phyloP scores from a whole-genome alignment of 2,888 invertebrate genomes.

The Tethea ocularis region DNA sequence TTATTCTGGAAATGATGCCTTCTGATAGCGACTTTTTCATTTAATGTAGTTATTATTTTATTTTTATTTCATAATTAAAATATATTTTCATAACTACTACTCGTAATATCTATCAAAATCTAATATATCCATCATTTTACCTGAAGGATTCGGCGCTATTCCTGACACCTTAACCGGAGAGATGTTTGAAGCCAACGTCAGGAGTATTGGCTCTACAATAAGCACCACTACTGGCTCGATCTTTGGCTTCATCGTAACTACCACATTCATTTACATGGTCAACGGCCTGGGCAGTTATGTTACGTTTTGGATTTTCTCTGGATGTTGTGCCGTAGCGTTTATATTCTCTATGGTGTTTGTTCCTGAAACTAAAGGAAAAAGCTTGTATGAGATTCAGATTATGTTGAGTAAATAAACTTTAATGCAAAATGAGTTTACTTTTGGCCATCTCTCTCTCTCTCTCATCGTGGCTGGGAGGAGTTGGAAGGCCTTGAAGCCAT shows the following conservation, averaged over 20 bases:
- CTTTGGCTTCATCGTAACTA: background rate
- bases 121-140: slow-evolving; percentile 9
- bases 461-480: no score
- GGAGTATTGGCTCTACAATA: slow-evolving; percentile 25
- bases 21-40: no score
- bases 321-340: slow-evolving; percentile 14
- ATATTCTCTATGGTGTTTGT: slow-evolving; percentile 39
- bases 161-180: slow-evolving; percentile 27
- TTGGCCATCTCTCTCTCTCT: no score
- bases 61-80: no score
- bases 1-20: no score
- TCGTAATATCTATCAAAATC: background rate
- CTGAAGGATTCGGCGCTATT: slow-evolving; percentile 31
- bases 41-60: no score
- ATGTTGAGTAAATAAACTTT: slow-evolving; percentile 9
- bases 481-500: no score
- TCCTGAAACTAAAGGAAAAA: slow-evolving; percentile 70
- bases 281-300: slow-evolving; percentile 17
- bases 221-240: slow-evolving; percentile 11
- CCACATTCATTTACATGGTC: slow-evolving; percentile 7
- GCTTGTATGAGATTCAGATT: slow-evolving; percentile 60
- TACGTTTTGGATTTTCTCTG: slow-evolving; percentile 25
- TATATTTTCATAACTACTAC: no score
- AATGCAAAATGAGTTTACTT: no score
- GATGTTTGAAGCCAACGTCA: slow-evolving; percentile 27